A percentile compares a stretch with the other conserved stretches of the same genome.
phyloP scores from a whole-genome alignment of 2,797 vertebrate species.

The Tapera naevia region DNA sequence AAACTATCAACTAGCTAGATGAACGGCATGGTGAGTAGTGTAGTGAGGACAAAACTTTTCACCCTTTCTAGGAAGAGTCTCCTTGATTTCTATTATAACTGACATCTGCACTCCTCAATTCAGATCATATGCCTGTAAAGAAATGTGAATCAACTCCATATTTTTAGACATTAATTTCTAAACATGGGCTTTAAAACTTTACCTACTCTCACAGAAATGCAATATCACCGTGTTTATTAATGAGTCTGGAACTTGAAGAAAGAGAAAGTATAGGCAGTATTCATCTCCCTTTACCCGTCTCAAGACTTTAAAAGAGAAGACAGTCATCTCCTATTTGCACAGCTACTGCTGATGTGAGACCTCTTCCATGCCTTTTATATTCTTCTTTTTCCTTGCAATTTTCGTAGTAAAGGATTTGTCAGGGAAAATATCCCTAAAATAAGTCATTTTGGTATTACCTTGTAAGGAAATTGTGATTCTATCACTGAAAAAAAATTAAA shows the following conservation, averaged over 20 bases:
- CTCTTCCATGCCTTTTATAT: neutral
- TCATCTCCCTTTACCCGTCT: neutral
- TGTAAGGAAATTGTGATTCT: neutral
- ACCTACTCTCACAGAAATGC: neutral
- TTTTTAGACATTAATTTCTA: slow-evolving; percentile 17
- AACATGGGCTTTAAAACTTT: neutral
- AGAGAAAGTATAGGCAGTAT: neutral
- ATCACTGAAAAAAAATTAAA: neutral
- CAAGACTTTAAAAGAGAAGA: neutral
- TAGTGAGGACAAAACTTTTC: slow-evolving; percentile 21
- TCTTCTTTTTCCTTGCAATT: neutral
- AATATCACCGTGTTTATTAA: slow-evolving; percentile 27
- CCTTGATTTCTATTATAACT: slow-evolving; percentile 47
- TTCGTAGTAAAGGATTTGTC: neutral
- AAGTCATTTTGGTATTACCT: neutral
- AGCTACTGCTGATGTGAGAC: neutral
- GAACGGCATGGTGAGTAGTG: neutral
- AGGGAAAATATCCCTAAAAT: neutral
- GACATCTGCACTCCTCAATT: slow-evolving; percentile 25
- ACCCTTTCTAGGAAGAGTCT: slow-evolving; percentile 10
- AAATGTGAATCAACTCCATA: slow-evolving; percentile 46
- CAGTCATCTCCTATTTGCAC: neutral
- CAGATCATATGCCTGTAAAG: slow-evolving; percentile 29
- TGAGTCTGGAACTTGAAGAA: slow-evolving; percentile 24
- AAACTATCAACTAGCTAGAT: slow-evolving; percentile 14